Evolutionary conservation across 2,113 vertebrate species (phyloP).

Genomic region (Leptosomus discolor): DNA sequence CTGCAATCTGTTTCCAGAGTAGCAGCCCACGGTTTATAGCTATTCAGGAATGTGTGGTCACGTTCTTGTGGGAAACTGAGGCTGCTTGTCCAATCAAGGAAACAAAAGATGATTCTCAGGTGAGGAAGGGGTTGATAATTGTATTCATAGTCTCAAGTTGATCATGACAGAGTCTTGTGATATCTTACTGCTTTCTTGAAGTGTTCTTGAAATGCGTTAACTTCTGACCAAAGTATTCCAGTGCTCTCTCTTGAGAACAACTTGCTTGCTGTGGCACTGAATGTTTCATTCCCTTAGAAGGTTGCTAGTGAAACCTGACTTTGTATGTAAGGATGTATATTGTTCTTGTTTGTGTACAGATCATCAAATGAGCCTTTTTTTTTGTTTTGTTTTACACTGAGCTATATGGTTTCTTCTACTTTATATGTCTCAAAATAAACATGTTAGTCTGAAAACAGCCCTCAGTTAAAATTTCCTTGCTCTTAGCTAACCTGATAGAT

Average conservation of each 20-base stretch:
- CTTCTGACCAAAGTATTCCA: neutral
- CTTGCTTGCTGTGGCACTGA: neutral
- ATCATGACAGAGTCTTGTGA: neutral
- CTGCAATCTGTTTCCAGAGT: constrained; percentile 70
- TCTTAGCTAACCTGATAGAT: neutral
- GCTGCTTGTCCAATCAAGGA: constrained; percentile 88
- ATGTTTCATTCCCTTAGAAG: neutral
- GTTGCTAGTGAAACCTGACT: neutral
- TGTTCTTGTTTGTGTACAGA: neutral
- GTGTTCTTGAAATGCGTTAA: neutral
- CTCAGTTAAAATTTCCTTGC: neutral
- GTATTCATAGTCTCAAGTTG: neutral
- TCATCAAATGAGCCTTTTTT: neutral
- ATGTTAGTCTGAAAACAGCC: neutral
- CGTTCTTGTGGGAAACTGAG: constrained; percentile 89
- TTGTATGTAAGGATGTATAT: neutral
- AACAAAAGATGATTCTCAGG: constrained; percentile 74
- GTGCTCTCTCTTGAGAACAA: neutral
- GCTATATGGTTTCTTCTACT: neutral
- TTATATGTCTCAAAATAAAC: neutral
- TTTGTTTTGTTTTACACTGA: neutral
- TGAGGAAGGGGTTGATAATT: constrained; percentile 11
- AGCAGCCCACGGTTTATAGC: constrained; percentile 81
- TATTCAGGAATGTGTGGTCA: constrained; percentile 84
- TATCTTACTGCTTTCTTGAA: neutral